Evolutionary conservation across 2,888 invertebrate genomes (phyloP), one percentile per base, ranked within the genome.

Genomic region (Biston betularia): DNA sequence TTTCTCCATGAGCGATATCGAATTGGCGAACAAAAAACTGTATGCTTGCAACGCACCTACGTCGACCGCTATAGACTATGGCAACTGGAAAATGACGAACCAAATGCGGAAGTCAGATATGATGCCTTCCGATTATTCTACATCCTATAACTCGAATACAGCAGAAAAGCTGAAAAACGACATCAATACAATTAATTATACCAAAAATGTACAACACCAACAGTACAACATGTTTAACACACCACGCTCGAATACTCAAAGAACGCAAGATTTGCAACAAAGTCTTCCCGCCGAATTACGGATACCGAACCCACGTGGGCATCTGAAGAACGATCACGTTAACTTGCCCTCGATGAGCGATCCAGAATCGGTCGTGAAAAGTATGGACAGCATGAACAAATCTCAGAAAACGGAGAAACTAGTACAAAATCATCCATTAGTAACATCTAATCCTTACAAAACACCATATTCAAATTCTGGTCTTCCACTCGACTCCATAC

Each of bases 401-500:
- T 65, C 82, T 7, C 90, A 90, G 75, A 92, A 92, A 84, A 3
- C 83, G 14, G 92, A 92, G 8, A 92, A 92, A 77, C 75, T 83
- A 24, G 81, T 85, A 56, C 92, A 90, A 72, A 90, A 88, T 72
- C 91, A 89, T 73, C 85, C 89, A 55, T 71, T 92, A 56, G 87
- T 86, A n/a, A 84, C 79, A 63, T 84, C 92, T n/a, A 83, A 88
- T 70, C 85, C 88, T 2, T 93, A 92, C 71, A 93, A 93, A 78
- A 83, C 89, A 42, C 86, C 92, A 9, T 93, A 90, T 63, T 87
- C 83, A 69, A 79, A 85, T 57, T 84, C 93, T 0, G 74, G 91
- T 11, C 83, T 94, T 56, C 92, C 93, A 48, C 88, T 95, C 65
- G 95, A 95, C 58, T 90, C 93, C 49, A 81, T 95, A 66, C 87